A percentile compares a stretch with the other conserved stretches of the same genome.
Evolutionary conservation across 2,888 invertebrate genomes (phyloP).

Genomic region (Gibbula magus): DNA sequence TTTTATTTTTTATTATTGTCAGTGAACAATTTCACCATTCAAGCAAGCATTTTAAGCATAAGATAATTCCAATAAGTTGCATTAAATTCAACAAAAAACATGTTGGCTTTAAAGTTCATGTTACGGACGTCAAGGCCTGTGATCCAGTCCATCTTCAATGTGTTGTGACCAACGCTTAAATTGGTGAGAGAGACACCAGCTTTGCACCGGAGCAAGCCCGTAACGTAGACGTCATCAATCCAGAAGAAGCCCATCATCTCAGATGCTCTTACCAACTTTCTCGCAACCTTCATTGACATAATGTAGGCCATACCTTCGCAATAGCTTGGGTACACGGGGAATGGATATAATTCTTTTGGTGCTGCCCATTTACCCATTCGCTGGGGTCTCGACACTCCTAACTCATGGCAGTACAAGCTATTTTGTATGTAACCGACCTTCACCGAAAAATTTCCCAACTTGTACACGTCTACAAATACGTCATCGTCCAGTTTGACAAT

Average conservation of each 20-base stretch:
- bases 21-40: too few species aligned
- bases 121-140: too few species aligned
- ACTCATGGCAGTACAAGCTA: slow-evolving; percentile 55
- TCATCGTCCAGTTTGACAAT: slow-evolving; percentile 73
- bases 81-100: too few species aligned
- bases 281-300: slow-evolving; percentile 15
- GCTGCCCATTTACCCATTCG: slow-evolving; percentile 56
- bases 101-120: too few species aligned
- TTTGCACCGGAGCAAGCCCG: slow-evolving; percentile 50
- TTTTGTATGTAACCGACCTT: slow-evolving; percentile 41
- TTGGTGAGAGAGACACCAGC: slow-evolving; percentile 35
- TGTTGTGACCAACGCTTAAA: too few species aligned
- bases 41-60: too few species aligned
- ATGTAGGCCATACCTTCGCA: slow-evolving; percentile 51
- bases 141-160: too few species aligned
- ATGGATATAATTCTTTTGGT: slow-evolving; percentile 44
- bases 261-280: slow-evolving; percentile 33
- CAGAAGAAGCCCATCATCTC: slow-evolving; percentile 45
- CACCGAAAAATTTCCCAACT: slow-evolving; percentile 75
- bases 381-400: slow-evolving; percentile 46
- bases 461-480: slow-evolving; percentile 76
- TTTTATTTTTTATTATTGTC: too few species aligned
- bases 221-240: slow-evolving; percentile 65
- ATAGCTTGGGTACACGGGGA: slow-evolving; percentile 55
- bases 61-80: too few species aligned